phyloP scores from a whole-genome alignment of 2,888 invertebrate genomes.

The Meganola albula region DNA sequence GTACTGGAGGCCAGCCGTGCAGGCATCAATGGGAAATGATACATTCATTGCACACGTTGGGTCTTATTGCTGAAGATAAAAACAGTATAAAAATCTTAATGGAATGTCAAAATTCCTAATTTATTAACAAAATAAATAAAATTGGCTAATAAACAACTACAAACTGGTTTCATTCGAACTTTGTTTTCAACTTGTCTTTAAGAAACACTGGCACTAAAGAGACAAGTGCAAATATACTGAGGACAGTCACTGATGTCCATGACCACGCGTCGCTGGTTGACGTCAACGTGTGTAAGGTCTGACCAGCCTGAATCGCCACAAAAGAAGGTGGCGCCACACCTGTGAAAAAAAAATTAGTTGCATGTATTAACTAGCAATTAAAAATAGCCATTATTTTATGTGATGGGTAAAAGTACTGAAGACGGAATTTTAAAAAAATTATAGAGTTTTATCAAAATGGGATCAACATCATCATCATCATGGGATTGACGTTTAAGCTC shows the following conservation, averaged over 20 bases:
- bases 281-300: constrained; percentile 94
- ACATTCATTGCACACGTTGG: constrained; percentile 82
- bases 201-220: constrained; percentile 93
- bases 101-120: constrained; percentile 57
- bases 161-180: constrained; percentile 80
- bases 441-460: too few species aligned
- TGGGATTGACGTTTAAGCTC: too few species aligned
- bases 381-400: too few species aligned
- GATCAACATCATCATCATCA: too few species aligned
- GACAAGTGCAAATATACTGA: constrained; percentile 87
- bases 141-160: constrained; percentile 48
- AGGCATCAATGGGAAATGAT: constrained; percentile 76
- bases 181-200: constrained; percentile 86
- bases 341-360: too few species aligned
- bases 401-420: too few species aligned
- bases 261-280: constrained; percentile 93
- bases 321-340: constrained; percentile 98
- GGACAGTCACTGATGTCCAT: constrained; percentile 87
- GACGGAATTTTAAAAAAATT: too few species aligned
- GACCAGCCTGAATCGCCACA: constrained; percentile 98
- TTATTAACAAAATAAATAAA: constrained; percentile 49
- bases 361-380: too few species aligned
- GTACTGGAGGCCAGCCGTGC: constrained; percentile 86
- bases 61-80: constrained; percentile 80
- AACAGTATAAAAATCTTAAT: constrained; percentile 7